Conservation (phyloP, 2,888 invertebrate species). For the Minunthozetes semirufus region DNA sequence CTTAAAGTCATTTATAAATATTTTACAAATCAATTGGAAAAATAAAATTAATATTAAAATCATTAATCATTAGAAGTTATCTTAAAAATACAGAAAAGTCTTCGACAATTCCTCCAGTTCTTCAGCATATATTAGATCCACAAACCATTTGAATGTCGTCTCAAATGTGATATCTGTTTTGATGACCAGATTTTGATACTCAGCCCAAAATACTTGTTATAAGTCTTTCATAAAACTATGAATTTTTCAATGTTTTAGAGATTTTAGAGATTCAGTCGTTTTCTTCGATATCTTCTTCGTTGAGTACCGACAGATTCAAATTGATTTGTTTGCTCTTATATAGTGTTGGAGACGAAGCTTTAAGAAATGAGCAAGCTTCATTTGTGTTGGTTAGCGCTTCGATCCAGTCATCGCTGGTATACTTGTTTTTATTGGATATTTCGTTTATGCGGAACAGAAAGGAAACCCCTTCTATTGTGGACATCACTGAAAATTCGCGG, state of each 20-base stretch:
- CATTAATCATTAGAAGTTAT: no score
- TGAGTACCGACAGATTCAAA: constrained; percentile 14
- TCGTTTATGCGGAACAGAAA: not conserved
- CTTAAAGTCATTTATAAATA: no score
- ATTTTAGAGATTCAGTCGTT: constrained; percentile 11
- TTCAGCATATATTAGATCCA: not conserved
- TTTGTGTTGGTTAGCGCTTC: not conserved
- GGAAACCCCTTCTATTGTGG: not conserved
- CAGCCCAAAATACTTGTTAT: no score
- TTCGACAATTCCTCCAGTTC: no score
- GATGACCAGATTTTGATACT: not conserved
- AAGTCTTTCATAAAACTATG: not conserved
- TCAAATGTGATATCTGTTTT: not conserved
- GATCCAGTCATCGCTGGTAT: constrained; percentile 4
- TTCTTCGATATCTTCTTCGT: constrained; percentile 9
- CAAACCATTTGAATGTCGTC: not conserved
- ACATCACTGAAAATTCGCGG: not conserved
- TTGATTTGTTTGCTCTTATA: not conserved
- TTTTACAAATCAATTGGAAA: no score
- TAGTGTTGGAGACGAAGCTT: not conserved
- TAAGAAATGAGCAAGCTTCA: not conserved
- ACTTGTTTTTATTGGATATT: not conserved
- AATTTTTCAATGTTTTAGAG: not conserved
- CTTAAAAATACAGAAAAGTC: no score
- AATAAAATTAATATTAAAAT: no score